Base-by-base conservation (phyloP, 2,797 vertebrate species). In the Hydrophis major region DNA sequence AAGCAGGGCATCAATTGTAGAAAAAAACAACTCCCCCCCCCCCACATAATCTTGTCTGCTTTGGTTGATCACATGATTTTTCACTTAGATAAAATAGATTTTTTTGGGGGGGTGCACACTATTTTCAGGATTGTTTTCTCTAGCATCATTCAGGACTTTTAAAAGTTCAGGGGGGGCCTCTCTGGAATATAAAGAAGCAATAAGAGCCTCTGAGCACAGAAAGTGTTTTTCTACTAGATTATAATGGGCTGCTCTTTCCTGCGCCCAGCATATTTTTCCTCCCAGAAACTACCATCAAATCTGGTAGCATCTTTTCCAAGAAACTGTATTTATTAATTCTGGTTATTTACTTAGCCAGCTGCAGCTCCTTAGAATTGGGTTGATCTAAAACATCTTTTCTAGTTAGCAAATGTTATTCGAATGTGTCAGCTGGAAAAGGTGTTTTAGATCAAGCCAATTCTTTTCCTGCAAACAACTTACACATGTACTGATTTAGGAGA, bases 21-120 rank as follows among this genome's bases (percentile, higher is more conserved):
- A 11, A 1, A 2, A 28, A 1, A 20, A 28, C 0, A 6, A 55
- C 50, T 2, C 0, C 50, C 50, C 7, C 0, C 50, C 50, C 7
- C 50, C 60, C 11, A 32, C 20, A 25, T 14, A 14, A 63, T 87
- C 2, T 20, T 32, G 5, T 32, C 78, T 47, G 14, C 1, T 5
- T 63, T 37, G n/a, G 13, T 6, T 89, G 57, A 78, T 18, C 28
- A 20, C 50, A n/a, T 6, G 13, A 50, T 32, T 4, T 87, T 53
- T 32, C 2, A 37, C 69, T 57, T 60, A 87, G 50, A 6, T 4
- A 14, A 78, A 63, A 13, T 63, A 28, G 4, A 28, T 28, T 61
- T 61, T 57, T 28, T 32, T 2, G 37, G 6, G 11, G 1, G 12
- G 16, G 6, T 18, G 6, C 16, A 74, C 14, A 37, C 32, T 28